These are phyloP conservation scores for Salticus scenicus DNA, from an alignment of 2,888 invertebrate species.

Conservation along the genomic window DNA sequence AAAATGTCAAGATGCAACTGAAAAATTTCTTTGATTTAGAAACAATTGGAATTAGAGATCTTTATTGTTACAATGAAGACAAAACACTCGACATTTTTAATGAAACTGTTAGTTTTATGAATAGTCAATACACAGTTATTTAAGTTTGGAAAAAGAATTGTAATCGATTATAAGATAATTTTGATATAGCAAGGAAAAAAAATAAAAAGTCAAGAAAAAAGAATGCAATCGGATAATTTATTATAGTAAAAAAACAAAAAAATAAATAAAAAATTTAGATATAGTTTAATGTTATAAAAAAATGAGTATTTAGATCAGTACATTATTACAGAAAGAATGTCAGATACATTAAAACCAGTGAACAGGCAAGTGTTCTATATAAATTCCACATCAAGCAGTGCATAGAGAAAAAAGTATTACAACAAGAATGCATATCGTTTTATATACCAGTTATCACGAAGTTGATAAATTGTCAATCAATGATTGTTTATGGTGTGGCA, in stretches of 20 bases:
- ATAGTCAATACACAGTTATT: not conserved
- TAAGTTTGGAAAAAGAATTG: slow-evolving; percentile 5
- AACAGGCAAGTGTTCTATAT: not conserved
- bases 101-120: not conserved
- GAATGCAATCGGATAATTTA: not conserved
- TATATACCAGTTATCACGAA: not conserved
- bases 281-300: too few relatives aligned
- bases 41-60: not conserved
- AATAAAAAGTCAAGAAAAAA: not conserved
- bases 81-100: not conserved
- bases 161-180: not conserved
- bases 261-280: too few relatives aligned
- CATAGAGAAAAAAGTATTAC: too few relatives aligned
- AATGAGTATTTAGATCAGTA: not conserved
- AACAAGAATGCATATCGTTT: not conserved
- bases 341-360: not conserved
- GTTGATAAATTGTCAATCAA: not conserved
- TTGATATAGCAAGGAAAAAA: too few relatives aligned
- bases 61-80: not conserved
- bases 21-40: not conserved
- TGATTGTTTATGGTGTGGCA: slow-evolving; percentile 7
- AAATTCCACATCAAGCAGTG: not conserved
- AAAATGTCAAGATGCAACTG: not conserved
- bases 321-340: not conserved
- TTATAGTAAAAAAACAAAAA: not conserved